phyloP scores from a whole-genome alignment of 2,797 vertebrate species.

The Philypnodon macrostomus region DNA sequence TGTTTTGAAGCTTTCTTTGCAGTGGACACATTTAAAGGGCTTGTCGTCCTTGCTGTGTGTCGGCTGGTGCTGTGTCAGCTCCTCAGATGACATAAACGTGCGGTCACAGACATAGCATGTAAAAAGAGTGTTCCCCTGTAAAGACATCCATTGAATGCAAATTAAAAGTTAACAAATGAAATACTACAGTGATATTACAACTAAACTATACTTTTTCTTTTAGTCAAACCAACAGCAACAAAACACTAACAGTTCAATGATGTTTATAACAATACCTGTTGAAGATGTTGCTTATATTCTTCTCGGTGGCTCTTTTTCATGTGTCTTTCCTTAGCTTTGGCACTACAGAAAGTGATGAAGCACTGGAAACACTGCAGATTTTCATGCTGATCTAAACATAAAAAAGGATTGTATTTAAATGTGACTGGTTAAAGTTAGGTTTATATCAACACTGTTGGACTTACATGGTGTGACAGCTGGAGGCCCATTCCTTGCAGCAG shows the following conservation, averaged over 20 bases:
- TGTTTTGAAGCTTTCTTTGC: conserved; percentile 80
- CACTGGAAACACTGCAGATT: conserved; percentile 85
- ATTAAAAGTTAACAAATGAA: neutral
- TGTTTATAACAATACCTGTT: conserved; percentile 63
- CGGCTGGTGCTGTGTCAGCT: conserved; percentile 81
- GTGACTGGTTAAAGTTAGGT: no score
- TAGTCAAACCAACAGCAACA: neutral
- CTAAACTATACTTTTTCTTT: neutral
- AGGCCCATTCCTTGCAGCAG: conserved; percentile 62
- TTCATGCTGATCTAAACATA: conserved; percentile 84
- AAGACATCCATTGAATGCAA: conserved; percentile 5
- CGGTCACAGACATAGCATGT: conserved; percentile 84
- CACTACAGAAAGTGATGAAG: conserved; percentile 85
- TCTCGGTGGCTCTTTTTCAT: conserved; percentile 86
- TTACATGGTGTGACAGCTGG: conserved; percentile 74
- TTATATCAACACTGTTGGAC: neutral
- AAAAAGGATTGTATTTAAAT: no score
- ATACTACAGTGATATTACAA: neutral
- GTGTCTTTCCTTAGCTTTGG: conserved; percentile 85
- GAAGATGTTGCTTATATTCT: conserved; percentile 84
- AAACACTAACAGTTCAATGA: neutral
- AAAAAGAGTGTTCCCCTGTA: conserved; percentile 81
- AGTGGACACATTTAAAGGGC: conserved; percentile 82
- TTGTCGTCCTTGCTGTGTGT: conserved; percentile 83
- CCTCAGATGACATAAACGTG: conserved; percentile 82